Base-by-base conservation (phyloP, 2,113 vertebrate species). In the Ophthalmolycus amberensis region DNA sequence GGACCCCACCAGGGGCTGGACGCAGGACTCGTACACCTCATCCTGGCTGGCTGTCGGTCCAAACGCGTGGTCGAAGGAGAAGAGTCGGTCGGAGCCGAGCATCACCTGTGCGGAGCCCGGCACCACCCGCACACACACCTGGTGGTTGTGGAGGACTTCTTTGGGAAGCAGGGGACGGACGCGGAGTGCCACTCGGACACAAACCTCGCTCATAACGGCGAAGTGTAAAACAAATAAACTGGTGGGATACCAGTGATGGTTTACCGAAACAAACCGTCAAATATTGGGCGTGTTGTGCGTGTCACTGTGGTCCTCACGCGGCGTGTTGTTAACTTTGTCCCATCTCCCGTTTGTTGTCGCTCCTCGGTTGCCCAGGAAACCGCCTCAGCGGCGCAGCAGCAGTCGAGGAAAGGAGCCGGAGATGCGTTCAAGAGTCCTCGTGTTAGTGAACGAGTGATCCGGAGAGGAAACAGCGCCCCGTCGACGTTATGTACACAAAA, bases 61-160 rank as follows among this genome's bases (percentile, higher is more conserved):
- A 91, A 99, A 98, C 60, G 95, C 96, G 83, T 96, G 94, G 90
- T 99, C 97, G 86, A 97, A 99, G 60, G 95, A 94, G 90, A 98
- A 99, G 74, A 94, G 89, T 44, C 94, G 94, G 58, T 97, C 96
- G 56, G 93, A 93, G 32, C 96, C 96, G 77, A 98, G 94, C 77
- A 96, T 90, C 82, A 99, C 93, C 70, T 97, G 96, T 2, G 95
- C 86, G 22, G 94, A 93, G 48, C 93, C 95, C 44, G 96, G 96
- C 18, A 96, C 92, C 83, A 94, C 85, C 63, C 95, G 94, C 59
- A 97, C 95, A 84, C 97, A 98, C 54, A 94, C 95, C 94, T 94
- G 95, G 78, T 97, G 96, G 64, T 94, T 93, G 87, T 95, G 95
- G 88, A 97, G 96, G 59, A 97, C 77, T 90, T 99, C 97, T 85